Percentiles rank a stretch among this genome's conserved stretches.
Evolutionary conservation across 2,888 invertebrate species (phyloP).

Genomic region (Epirrhoe alternata): DNA sequence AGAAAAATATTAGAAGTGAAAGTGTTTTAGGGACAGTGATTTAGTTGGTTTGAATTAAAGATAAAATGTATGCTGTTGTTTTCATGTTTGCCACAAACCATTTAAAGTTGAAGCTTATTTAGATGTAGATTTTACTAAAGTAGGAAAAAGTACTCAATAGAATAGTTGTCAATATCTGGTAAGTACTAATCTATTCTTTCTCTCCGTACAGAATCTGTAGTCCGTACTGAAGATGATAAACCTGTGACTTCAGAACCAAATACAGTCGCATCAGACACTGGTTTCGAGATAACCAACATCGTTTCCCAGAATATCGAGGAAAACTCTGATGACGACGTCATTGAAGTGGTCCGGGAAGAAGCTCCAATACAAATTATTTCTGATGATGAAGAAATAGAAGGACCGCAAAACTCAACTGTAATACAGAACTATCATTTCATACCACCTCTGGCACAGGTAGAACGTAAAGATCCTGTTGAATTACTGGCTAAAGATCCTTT

Average conservation of each 20-base stretch:
- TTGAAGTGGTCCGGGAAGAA: slow-evolving; percentile 77
- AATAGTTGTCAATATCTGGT: neutral
- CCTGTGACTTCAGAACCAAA: slow-evolving; percentile 14
- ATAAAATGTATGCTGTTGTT: neutral
- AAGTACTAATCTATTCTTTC: slow-evolving; percentile 3
- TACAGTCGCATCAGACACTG: neutral
- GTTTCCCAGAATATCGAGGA: slow-evolving; percentile 49
- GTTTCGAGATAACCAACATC: slow-evolving; percentile 23
- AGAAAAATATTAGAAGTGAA: neutral
- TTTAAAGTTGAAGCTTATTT: neutral
- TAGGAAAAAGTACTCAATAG: neutral
- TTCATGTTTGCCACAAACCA: neutral
- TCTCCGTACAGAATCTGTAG: slow-evolving; percentile 12
- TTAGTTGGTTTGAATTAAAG: neutral
- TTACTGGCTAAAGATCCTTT: slow-evolving; percentile 20
- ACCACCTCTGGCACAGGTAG: slow-evolving; percentile 6
- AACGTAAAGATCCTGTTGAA: slow-evolving; percentile 15
- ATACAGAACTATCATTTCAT: slow-evolving; percentile 39
- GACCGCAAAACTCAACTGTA: slow-evolving; percentile 47
- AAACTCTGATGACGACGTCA: slow-evolving; percentile 77
- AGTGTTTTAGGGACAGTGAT: no score
- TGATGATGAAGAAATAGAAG: slow-evolving; percentile 66
- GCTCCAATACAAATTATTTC: slow-evolving; percentile 78
- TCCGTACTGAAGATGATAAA: slow-evolving; percentile 2
- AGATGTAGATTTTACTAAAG: neutral